These are phyloP conservation scores for Drosophila phalerata DNA, from an alignment of 2,888 invertebrate species.

Conservation along the genomic window DNA sequence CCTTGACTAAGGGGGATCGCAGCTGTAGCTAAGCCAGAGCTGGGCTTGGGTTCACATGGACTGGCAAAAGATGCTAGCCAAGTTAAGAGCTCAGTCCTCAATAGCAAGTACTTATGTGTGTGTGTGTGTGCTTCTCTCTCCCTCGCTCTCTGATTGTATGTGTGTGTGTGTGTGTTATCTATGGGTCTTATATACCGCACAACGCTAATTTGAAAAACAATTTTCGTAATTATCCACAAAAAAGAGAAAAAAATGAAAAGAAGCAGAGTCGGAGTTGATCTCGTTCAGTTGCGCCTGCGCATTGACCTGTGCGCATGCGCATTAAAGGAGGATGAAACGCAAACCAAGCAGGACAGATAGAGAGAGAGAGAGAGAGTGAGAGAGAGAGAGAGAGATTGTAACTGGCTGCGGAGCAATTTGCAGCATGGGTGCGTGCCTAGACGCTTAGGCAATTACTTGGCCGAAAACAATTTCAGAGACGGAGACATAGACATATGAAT, in stretches of 20 bases:
- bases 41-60: conserved; percentile 53
- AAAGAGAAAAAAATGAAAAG: conserved; percentile 40
- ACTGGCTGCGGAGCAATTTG: conserved; percentile 60
- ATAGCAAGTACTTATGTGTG: conserved; percentile 34
- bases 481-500: conserved; percentile 76
- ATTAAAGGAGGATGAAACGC: conserved; percentile 74
- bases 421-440: conserved; percentile 77
- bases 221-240: conserved; percentile 85
- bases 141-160: conserved; percentile 24
- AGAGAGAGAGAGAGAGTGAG: conserved; percentile 2
- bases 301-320: conserved; percentile 80
- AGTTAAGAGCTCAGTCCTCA: conserved; percentile 55
- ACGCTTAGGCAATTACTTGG: conserved; percentile 79
- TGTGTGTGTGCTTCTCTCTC: conserved; percentile 27
- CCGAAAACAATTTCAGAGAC: conserved; percentile 71
- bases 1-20: conserved; percentile 40
- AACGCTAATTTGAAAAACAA: conserved; percentile 85
- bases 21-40: conserved; percentile 33
- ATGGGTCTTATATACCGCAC: conserved; percentile 79
- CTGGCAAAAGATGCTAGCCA: conserved; percentile 53
- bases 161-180: conserved; percentile 73
- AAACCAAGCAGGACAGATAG: conserved; percentile 7
- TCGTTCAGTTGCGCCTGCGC: conserved; percentile 78
- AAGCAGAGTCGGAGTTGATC: conserved; percentile 62
- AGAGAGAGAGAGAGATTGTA: conserved; percentile 18